Evolutionary conservation across 2,797 vertebrate species (phyloP).

Genomic region (Platalea minor): DNA sequence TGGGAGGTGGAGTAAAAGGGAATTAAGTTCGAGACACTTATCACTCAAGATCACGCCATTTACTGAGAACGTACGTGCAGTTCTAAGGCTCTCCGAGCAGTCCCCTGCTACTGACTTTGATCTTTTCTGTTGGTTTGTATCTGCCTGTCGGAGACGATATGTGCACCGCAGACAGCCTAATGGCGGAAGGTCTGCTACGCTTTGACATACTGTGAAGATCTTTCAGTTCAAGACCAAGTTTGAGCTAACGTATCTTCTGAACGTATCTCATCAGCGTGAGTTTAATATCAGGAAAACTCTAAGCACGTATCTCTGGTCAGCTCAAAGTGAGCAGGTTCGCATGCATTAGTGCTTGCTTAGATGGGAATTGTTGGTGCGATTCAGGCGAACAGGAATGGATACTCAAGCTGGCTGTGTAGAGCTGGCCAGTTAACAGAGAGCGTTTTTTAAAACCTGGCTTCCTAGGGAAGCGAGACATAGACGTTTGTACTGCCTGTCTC

Average conservation of each 20-base stretch:
- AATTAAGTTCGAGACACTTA: not conserved
- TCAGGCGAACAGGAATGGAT: not conserved
- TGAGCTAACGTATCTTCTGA: not conserved
- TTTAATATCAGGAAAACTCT: not conserved
- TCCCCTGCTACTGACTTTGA: not conserved
- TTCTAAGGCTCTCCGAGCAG: not conserved
- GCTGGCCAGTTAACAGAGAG: not conserved
- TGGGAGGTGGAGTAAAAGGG: not conserved
- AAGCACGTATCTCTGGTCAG: not conserved
- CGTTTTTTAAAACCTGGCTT: not conserved
- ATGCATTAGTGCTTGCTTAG: not conserved
- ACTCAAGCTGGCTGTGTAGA: not conserved
- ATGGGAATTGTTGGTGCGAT: not conserved
- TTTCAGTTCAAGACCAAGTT: not conserved
- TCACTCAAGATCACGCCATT: not conserved
- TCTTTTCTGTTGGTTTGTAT: not conserved
- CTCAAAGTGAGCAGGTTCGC: not conserved
- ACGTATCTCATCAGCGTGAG: not conserved
- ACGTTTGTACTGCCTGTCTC: not conserved
- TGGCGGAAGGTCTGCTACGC: fast-evolving
- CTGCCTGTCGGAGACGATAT: not conserved
- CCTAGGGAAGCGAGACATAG: not conserved
- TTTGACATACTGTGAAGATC: not conserved
- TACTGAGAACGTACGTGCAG: not conserved
- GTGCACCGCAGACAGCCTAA: not conserved